Evolutionary conservation across 2,888 invertebrate genomes (phyloP).

Genomic region (Physocephala rufipes): DNA sequence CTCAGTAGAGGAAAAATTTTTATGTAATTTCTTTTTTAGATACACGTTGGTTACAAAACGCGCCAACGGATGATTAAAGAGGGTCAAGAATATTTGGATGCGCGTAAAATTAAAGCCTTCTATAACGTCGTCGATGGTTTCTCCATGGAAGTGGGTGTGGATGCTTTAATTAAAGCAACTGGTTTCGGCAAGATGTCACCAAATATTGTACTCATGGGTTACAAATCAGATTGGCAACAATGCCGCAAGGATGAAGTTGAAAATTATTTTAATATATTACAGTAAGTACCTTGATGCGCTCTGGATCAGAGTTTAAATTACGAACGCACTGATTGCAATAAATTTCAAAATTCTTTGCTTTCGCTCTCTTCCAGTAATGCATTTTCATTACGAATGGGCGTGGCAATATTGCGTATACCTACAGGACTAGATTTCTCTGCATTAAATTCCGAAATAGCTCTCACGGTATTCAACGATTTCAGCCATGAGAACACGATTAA

Average conservation of each 20-base stretch:
- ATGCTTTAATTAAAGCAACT: constrained; percentile 83
- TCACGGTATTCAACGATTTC: constrained; percentile 49
- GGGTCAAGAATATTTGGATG: constrained; percentile 84
- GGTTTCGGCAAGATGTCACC: constrained; percentile 94
- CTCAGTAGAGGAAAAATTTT: not conserved
- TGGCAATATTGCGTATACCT: constrained; percentile 85
- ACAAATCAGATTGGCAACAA: constrained; percentile 87
- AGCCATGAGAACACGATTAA: constrained; percentile 55
- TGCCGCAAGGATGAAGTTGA: constrained; percentile 79
- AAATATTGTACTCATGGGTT: constrained; percentile 94
- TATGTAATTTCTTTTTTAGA: constrained; percentile 60
- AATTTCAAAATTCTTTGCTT: not conserved
- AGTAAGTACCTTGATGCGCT: constrained; percentile 74
- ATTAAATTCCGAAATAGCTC: constrained; percentile 56
- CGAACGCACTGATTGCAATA: not conserved
- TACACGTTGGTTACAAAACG: constrained; percentile 72
- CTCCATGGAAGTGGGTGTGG: constrained; percentile 80
- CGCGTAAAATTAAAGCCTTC: constrained; percentile 88
- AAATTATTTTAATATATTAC: constrained; percentile 93
- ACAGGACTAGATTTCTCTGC: constrained; percentile 85
- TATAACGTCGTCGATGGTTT: constrained; percentile 81
- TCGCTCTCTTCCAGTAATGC: constrained; percentile 74
- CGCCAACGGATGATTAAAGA: constrained; percentile 70
- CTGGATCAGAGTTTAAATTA: not conserved
- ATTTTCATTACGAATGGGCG: constrained; percentile 90